These are phyloP conservation scores for Brachionus manjavacas DNA, from an alignment of 1,140 invertebrate species.

Conservation along the genomic window DNA sequence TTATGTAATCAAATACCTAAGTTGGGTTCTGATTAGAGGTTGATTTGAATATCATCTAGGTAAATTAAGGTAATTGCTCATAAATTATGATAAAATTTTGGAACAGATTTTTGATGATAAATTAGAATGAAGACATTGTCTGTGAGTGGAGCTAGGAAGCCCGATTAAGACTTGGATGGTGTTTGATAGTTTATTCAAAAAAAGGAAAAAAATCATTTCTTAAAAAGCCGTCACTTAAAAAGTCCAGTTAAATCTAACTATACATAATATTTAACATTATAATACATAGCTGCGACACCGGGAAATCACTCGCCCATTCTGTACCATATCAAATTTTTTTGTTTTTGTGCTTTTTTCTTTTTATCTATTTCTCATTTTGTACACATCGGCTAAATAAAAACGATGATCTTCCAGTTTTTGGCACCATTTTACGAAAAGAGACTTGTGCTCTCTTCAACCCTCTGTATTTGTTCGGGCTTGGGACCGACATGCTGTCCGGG, in stretches of 20 bases:
- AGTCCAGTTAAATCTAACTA: neutral
- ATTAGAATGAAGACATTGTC: no score
- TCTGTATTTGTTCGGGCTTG: conserved; percentile 19
- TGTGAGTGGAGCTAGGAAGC: neutral
- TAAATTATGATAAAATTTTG: neutral
- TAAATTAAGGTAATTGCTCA: neutral
- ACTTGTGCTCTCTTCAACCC: neutral
- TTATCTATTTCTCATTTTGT: neutral
- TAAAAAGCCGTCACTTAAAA: neutral
- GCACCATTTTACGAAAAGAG: neutral
- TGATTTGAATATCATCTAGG: neutral
- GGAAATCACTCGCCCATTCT: conserved; percentile 42
- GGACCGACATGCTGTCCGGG: neutral
- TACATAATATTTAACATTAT: conserved; percentile 4
- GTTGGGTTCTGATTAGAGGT: neutral
- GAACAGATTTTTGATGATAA: neutral
- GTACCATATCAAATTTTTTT: neutral
- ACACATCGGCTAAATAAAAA: neutral
- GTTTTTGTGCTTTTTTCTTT: neutral
- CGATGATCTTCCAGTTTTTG: neutral
- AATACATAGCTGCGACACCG: conserved; percentile 41
- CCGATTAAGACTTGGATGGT: neutral
- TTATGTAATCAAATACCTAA: neutral
- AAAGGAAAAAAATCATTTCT: neutral
- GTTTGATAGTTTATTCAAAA: neutral